Base-by-base conservation (phyloP, 2,888 invertebrate genomes). In the Parnassius orleans region DNA sequence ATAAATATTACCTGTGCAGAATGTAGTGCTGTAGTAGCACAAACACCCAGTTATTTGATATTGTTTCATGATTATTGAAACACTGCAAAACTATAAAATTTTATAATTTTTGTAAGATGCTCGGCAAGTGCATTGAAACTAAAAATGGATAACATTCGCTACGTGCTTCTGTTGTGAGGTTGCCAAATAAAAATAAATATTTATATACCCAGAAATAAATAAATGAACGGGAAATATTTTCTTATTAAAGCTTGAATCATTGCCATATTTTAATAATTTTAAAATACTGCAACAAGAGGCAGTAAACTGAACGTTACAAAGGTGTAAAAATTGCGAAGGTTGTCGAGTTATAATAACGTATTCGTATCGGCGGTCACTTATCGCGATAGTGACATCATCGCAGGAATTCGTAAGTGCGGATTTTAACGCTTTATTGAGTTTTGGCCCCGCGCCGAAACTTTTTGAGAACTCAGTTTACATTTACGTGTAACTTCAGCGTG, bases 351-450 rank as follows among this genome's bases (percentile, higher is more conserved):
- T 58, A 44, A 50, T n/a, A 14, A 14, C 61, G 12, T 2, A 48
- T 48, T 14, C 12, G 64, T 65, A 64, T 58, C 64, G 44, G 60
- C n/a, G 43, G 57, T 11, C 14, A 14, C 61, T 67, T 64, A 59
- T 54, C 54, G 50, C 59, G 60, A 48, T 53, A 58, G 56, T 82
- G 81, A 82, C 80, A 82, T 82, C 82, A 82, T 69, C 75, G 65
- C 19, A 68, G 72, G 69, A 75, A 72, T 68, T 72, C 72, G 68
- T 71, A 70, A 69, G 72, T 68, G 75, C 66, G 72, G 78, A 72
- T 73, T 78, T 77, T 74, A 74, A 72, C 72, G 60, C 64, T 61
- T 67, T 69, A 72, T 73, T 70, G 67, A 63, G 66, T 68, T 53
- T 60, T 65, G 56, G 69, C 66, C 66, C 66, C 53, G 65, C 65